These are phyloP conservation scores for Triplophysa dalaica DNA, from an alignment of 2,113 vertebrate species.

Conservation along the genomic window DNA sequence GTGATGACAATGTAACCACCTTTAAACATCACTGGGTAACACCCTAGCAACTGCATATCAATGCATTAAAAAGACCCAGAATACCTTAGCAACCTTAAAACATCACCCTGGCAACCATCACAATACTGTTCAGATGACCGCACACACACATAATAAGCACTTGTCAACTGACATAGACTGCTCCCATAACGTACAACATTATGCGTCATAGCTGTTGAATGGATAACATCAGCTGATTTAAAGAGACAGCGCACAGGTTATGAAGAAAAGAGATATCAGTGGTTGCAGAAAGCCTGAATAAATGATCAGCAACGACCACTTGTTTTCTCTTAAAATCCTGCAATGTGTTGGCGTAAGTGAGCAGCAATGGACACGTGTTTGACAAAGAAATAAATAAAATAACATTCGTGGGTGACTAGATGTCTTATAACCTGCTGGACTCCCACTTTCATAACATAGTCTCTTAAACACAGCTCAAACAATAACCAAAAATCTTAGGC, in stretches of 20 bases:
- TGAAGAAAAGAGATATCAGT: background rate
- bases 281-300: background rate
- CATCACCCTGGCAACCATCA: too few relatives aligned
- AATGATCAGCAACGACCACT: background rate
- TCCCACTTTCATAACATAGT: background rate
- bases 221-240: background rate
- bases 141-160: too few relatives aligned
- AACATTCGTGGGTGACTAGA: too few relatives aligned
- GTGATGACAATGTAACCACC: too few relatives aligned
- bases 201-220: background rate
- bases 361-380: background rate
- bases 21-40: too few relatives aligned
- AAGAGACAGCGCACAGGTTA: background rate
- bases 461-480: background rate
- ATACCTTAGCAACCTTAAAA: too few relatives aligned
- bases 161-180: background rate
- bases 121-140: too few relatives aligned
- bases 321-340: background rate
- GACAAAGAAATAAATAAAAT: too few relatives aligned
- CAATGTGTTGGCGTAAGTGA: background rate
- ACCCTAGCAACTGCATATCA: too few relatives aligned
- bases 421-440: background rate
- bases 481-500: background rate
- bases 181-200: background rate
- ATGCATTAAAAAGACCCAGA: too few relatives aligned